These are phyloP conservation scores for Agrochola macilenta DNA, from an alignment of 2,888 invertebrate species.

Conservation along the genomic window DNA sequence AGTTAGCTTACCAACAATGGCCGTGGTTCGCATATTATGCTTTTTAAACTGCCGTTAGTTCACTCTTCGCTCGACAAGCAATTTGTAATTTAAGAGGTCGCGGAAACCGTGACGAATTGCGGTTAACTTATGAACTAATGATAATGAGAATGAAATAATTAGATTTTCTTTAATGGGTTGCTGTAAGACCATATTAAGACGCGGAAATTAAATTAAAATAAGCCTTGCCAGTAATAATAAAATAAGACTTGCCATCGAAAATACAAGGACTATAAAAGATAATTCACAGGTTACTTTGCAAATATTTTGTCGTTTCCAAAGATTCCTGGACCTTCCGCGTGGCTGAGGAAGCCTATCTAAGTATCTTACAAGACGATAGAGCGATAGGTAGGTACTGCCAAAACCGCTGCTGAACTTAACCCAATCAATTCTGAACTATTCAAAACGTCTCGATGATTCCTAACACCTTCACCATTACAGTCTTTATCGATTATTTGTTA, in stretches of 20 bases:
- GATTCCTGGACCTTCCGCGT: not conserved
- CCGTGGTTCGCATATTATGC: slow-evolving; percentile 60
- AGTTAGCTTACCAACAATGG: slow-evolving; percentile 69
- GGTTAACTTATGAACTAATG: slow-evolving; percentile 35
- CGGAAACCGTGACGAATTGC: slow-evolving; percentile 50
- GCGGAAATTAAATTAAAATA: not conserved
- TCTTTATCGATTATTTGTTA: slow-evolving; percentile 15
- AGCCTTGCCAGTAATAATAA: too few relatives aligned
- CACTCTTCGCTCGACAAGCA: slow-evolving; percentile 52
- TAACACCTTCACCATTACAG: slow-evolving; percentile 8
- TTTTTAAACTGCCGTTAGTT: slow-evolving; percentile 66
- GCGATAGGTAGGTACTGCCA: not conserved
- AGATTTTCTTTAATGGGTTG: slow-evolving; percentile 11
- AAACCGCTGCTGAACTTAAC: not conserved
- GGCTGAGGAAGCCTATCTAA: too few relatives aligned
- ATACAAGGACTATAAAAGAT: not conserved
- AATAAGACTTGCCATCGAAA: not conserved
- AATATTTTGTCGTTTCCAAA: not conserved
- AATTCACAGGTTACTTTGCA: not conserved
- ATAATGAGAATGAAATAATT: slow-evolving; percentile 42
- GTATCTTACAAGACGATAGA: not conserved
- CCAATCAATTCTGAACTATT: slow-evolving; percentile 3
- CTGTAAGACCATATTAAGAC: not conserved
- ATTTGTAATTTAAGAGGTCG: slow-evolving; percentile 66
- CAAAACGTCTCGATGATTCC: slow-evolving; percentile 7